phyloP scores from a whole-genome alignment of 1,140 invertebrate genomes.

The Thalassaphorura encarpata region DNA sequence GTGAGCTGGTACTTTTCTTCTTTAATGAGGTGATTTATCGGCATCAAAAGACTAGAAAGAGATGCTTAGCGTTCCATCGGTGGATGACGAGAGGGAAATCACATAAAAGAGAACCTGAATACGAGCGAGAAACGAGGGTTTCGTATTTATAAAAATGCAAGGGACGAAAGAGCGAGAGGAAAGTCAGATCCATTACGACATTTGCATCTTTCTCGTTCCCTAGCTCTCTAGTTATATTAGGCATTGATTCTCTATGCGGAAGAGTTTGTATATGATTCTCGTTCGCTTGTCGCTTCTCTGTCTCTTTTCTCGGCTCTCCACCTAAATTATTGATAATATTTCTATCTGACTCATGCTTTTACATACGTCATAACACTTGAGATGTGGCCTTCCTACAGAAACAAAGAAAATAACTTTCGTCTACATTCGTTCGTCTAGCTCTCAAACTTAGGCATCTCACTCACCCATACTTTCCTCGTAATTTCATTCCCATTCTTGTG shows the following conservation, averaged over 20 bases:
- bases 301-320: constrained; percentile 1
- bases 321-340: constrained; percentile 32
- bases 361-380: constrained; percentile 27
- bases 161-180: constrained; percentile 4
- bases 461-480: not conserved
- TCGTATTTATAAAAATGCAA: constrained; percentile 23
- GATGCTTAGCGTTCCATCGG: constrained; percentile 28
- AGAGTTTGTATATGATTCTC: no score
- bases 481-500: not conserved
- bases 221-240: constrained; percentile 18
- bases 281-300: not conserved
- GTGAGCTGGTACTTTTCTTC: not conserved
- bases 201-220: constrained; percentile 22
- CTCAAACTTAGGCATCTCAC: not conserved
- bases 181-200: constrained; percentile 28
- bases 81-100: constrained; percentile 19
- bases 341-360: constrained; percentile 22
- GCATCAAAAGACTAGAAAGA: constrained; percentile 26
- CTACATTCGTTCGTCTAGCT: not conserved
- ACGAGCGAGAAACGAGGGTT: constrained; percentile 15
- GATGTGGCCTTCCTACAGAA: constrained; percentile 14
- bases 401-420: no score
- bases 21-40: constrained; percentile 33
- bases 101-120: constrained; percentile 15
- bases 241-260: constrained; percentile 28